These are phyloP conservation scores for Botrylloides violaceus DNA, from an alignment of 23 tunicate genomes.

Conservation along the genomic window DNA sequence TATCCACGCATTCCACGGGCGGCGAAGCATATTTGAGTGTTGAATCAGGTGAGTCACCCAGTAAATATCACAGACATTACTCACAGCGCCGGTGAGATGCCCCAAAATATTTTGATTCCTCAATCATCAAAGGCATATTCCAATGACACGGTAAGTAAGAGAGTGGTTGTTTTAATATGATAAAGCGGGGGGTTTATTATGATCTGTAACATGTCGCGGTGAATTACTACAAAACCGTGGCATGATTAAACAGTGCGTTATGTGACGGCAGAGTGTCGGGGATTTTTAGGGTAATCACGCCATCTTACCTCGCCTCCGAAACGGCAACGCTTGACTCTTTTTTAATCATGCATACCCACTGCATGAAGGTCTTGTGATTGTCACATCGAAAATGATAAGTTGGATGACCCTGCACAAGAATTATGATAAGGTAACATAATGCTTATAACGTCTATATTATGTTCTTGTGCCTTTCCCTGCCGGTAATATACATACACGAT, in stretches of 20 bases:
- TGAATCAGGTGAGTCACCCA: not conserved
- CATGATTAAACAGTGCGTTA: too few species aligned
- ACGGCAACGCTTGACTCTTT: constrained; percentile 14
- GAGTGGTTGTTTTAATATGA: too few species aligned
- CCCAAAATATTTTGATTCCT: not conserved
- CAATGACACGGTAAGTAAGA: too few species aligned
- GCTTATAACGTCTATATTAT: too few species aligned
- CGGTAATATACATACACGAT: too few species aligned
- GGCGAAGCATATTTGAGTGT: not conserved
- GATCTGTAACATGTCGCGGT: too few species aligned
- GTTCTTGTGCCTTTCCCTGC: too few species aligned
- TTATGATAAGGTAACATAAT: too few species aligned
- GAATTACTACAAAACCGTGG: too few species aligned
- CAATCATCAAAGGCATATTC: not conserved
- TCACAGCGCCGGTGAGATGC: not conserved
- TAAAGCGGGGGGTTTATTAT: too few species aligned
- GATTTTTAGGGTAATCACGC: not conserved
- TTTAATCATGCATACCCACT: constrained; percentile 11
- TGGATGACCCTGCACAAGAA: constrained; percentile 4
- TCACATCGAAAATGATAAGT: constrained; percentile 23
- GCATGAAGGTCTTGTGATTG: constrained; percentile 20
- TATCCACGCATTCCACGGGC: too few species aligned
- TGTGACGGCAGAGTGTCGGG: too few species aligned
- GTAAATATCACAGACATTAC: not conserved
- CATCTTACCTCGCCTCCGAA: constrained; percentile 1